These are phyloP conservation scores for Bombus pyrosoma DNA, from an alignment of 1,140 invertebrate genomes.

Conservation along the genomic window DNA sequence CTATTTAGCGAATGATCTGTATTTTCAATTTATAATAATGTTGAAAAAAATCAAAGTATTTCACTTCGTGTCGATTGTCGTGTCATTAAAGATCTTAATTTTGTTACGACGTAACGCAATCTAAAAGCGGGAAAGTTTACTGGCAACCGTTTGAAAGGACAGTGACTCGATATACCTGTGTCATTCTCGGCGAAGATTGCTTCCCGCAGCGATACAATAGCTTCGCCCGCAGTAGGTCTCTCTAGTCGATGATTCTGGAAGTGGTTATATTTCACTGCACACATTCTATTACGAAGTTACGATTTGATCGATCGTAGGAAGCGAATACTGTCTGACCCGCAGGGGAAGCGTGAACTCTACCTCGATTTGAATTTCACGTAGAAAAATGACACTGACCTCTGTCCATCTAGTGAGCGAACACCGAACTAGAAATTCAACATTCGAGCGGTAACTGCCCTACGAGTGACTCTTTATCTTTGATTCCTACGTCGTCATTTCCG, in stretches of 20 bases:
- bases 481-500: neutral
- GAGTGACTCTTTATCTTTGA: neutral
- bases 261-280: slow-evolving; percentile 34
- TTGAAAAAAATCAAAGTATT: neutral
- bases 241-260: slow-evolving; percentile 30
- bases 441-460: neutral
- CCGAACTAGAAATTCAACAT: neutral
- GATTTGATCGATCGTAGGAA: slow-evolving; percentile 37
- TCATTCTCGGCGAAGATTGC: neutral
- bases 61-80: neutral
- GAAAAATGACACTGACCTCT: slow-evolving; percentile 1
- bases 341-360: slow-evolving; percentile 8
- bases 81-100: neutral
- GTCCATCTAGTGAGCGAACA: slow-evolving; percentile 6
- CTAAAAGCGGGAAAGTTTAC: neutral
- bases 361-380: slow-evolving; percentile 34
- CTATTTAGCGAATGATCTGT: neutral
- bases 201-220: slow-evolving; percentile 5
- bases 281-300: slow-evolving; percentile 32
- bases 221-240: neutral
- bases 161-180: slow-evolving; percentile 32
- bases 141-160: neutral
- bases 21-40: neutral
- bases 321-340: slow-evolving; percentile 23
- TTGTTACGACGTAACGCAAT: neutral